Evolutionary conservation across 2,797 vertebrate species (phyloP), one percentile per base, ranked within the genome.

Genomic region (Enteromius afrohamiltoni): DNA sequence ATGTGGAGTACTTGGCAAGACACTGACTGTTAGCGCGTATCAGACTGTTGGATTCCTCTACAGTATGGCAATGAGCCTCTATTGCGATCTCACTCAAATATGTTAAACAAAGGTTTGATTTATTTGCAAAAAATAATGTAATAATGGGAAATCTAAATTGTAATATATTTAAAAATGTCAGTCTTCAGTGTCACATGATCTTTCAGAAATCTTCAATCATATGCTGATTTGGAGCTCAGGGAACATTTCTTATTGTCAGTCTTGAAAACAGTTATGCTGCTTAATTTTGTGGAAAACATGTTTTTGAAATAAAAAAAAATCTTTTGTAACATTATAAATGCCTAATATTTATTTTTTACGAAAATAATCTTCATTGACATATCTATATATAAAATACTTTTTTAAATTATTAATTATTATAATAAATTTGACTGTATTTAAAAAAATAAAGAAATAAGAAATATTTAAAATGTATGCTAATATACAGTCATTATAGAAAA

Each of bases 1-100:
- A 90, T 86, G 83, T 80, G 70, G 85, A 65, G 47, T 70, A 76
- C 79, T 85, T 84, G 85, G 89, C 76, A 86, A 70, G 71, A 87
- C 77, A 85, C 53, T 23, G 62, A 77, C 42, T 70, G 84, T 82
- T 45, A 85, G 51, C 53, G 67, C 67, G 45, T 34, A 80, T 79
- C 85, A 78, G 81, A 40, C 65, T 62, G 58, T 87, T 85, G 67
- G 29, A 86, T 81, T 86, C 64, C 69, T 83, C 62, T 80, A 26
- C 81, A 23, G 67, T 51, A 64, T 19, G 70, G 37, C 80, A 49
- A n/a, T 34, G 6, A 74, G 62, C 37, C 34, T 79, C 60, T 49
- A 64, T 65, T 37, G 26, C 5, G 23, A 42, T 73, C 31, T 58
- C 55, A 42, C 17, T 84, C 65, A 67, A 51, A 75, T 37, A 14